Base-by-base conservation (phyloP, 2,797 vertebrate genomes). In the Taeniopygia guttata region DNA sequence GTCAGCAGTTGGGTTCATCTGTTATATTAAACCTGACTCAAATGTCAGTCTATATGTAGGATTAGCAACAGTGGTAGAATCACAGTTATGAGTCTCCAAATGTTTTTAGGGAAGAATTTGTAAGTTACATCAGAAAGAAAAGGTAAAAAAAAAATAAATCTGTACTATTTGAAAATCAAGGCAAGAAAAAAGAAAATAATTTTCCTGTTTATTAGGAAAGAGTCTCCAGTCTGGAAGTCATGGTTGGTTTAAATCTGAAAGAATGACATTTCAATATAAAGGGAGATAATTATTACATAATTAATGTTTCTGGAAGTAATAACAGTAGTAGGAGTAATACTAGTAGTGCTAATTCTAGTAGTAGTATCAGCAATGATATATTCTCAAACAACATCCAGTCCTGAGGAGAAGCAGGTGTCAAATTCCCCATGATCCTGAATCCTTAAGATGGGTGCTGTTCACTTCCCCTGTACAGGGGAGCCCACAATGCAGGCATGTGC, bases 1-100 rank as follows among this genome's bases (percentile, higher is more conserved):
- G 46, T 68, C 84, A 84, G 66, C 54, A 87, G 63, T 45, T 81
- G 81, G 40, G 55, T 92, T 92, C 74, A 73, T 89, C 56, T 90
- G 9, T 84, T 95, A 45, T 69, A 90, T 89, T 93, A 87, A 94
- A 82, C 56, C 48, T 84, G 87, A 84, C 84, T 93, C 43, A 92
- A 88, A 93, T 79, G 81, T 88, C 83, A 82, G 18, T 89, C 81
- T 90, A 19, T 73, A 79, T 76, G 72, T 85, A 77, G 87, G 51
- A 69, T 56, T 87, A 83, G 67, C 52, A 80, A 51, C 63, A 77
- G 60, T 48, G 29, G 56, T 83, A 74, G 46, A 87, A 85, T 79
- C 63, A 72, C 59, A 68, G 58, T 84, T 81, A 54, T 20, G 40
- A 81, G 42, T 27, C 48, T 84, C 36, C 11, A 86, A n/a, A 73